Percentiles rank a stretch among this genome's conserved stretches.
These are phyloP conservation scores for Apogon hyalosoma DNA, from an alignment of 2,797 vertebrate species.

Conservation along the genomic window DNA sequence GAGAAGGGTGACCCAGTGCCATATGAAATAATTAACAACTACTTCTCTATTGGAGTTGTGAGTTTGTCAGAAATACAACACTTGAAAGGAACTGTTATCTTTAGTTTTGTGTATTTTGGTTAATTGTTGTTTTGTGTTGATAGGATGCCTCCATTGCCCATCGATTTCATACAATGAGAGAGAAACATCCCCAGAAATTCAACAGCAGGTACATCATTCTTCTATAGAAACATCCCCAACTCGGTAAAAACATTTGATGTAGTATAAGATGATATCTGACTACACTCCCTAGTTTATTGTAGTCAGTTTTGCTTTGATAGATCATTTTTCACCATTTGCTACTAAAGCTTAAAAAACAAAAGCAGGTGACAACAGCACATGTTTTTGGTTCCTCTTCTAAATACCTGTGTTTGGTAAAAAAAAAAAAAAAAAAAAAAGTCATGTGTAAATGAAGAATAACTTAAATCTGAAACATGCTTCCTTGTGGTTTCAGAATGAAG, in stretches of 20 bases:
- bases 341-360: slow-evolving; percentile 16
- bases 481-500: slow-evolving; percentile 88
- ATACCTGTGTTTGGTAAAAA: slow-evolving; percentile 2
- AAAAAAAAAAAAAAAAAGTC: slow-evolving; percentile 21
- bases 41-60: slow-evolving; percentile 97
- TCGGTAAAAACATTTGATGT: background rate
- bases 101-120: background rate
- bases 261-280: slow-evolving; percentile 7
- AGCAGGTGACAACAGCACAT: slow-evolving; percentile 52
- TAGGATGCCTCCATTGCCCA: slow-evolving; percentile 97
- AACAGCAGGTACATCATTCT: slow-evolving; percentile 90
- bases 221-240: background rate
- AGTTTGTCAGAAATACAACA: slow-evolving; percentile 59
- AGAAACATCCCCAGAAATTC: slow-evolving; percentile 96
- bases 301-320: background rate
- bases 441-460: slow-evolving; percentile 32
- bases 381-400: slow-evolving; percentile 26
- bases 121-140: slow-evolving; percentile 36
- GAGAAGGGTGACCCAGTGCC: slow-evolving; percentile 93
- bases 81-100: slow-evolving; percentile 4
- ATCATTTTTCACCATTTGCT: slow-evolving; percentile 12
- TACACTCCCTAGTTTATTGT: background rate
- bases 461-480: slow-evolving; percentile 27
- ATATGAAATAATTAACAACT: slow-evolving; percentile 97
- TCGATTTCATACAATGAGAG: slow-evolving; percentile 94